A percentile compares a stretch with the other conserved stretches of the same genome.
phyloP scores from a whole-genome alignment of 2,888 invertebrate species.

The Drosophila putrida region DNA sequence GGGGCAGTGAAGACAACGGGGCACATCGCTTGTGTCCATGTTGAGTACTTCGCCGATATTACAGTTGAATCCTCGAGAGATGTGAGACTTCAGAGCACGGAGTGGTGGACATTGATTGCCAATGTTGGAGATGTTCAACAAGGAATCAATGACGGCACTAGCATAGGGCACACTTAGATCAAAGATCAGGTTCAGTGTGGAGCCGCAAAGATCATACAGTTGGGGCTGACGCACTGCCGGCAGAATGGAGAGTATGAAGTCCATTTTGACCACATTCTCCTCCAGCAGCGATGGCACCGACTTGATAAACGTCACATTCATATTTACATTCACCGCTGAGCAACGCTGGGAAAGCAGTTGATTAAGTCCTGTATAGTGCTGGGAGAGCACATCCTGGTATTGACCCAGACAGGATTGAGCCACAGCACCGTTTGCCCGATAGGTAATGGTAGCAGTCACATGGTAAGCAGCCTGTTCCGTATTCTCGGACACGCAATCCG shows the following conservation, averaged over 20 bases:
- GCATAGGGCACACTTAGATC: slow-evolving; percentile 97
- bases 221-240: slow-evolving; percentile 96
- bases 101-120: slow-evolving; percentile 97
- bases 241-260: slow-evolving; percentile 94
- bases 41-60: slow-evolving; percentile 97
- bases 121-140: slow-evolving; percentile 94
- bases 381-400: slow-evolving; percentile 93
- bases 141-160: slow-evolving; percentile 94
- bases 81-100: slow-evolving; percentile 93
- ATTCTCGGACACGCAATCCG: slow-evolving; percentile 97
- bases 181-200: slow-evolving; percentile 96
- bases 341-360: slow-evolving; percentile 94
- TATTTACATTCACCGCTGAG: slow-evolving; percentile 97
- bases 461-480: slow-evolving; percentile 98
- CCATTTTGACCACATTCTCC: slow-evolving; percentile 95
- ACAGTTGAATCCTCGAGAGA: slow-evolving; percentile 96
- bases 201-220: slow-evolving; percentile 97
- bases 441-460: slow-evolving; percentile 93
- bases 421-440: slow-evolving; percentile 95
- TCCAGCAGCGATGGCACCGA: slow-evolving; percentile 92
- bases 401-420: slow-evolving; percentile 93
- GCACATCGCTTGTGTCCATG: slow-evolving; percentile 96
- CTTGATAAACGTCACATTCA: slow-evolving; percentile 96
- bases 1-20: slow-evolving; percentile 97
- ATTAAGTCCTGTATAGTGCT: slow-evolving; percentile 93